These are phyloP conservation scores for Hirudo medicinalis DNA, from an alignment of 1,140 invertebrate species.

Conservation along the genomic window DNA sequence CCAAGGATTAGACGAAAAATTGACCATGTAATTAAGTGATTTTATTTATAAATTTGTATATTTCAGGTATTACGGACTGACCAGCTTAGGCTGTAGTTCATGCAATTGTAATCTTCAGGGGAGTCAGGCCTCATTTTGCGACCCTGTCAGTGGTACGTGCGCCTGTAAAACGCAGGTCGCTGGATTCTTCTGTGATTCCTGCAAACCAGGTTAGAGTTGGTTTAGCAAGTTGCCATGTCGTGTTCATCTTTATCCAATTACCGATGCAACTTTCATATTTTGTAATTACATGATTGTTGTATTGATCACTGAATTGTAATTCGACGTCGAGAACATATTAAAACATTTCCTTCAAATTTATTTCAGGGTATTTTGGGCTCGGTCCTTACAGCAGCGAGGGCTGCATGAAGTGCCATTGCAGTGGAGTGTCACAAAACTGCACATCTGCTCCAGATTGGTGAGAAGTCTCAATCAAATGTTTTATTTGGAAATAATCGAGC, in stretches of 20 bases:
- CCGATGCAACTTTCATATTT: too few relatives aligned
- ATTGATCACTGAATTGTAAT: too few relatives aligned
- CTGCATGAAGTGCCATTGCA: slow-evolving; percentile 92
- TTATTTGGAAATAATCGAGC: too few relatives aligned
- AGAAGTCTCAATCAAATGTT: neutral
- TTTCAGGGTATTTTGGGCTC: slow-evolving; percentile 69
- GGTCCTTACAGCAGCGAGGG: slow-evolving; percentile 74
- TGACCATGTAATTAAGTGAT: too few relatives aligned
- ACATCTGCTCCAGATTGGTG: slow-evolving; percentile 67
- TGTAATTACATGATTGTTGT: too few relatives aligned
- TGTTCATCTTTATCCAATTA: too few relatives aligned
- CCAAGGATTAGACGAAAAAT: too few relatives aligned
- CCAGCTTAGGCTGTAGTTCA: slow-evolving; percentile 20
- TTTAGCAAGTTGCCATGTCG: too few relatives aligned
- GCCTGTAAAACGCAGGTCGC: slow-evolving; percentile 70
- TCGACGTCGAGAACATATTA: neutral
- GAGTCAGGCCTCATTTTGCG: slow-evolving; percentile 12
- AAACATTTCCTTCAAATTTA: neutral
- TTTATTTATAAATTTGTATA: neutral
- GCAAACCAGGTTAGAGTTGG: slow-evolving; percentile 53
- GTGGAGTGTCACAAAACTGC: slow-evolving; percentile 81
- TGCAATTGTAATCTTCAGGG: slow-evolving; percentile 21
- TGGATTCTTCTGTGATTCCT: slow-evolving; percentile 81
- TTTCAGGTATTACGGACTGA: slow-evolving; percentile 22
- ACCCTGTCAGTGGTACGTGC: slow-evolving; percentile 19